A percentile compares a stretch with the other conserved stretches of the same genome.
Conservation (phyloP, 2,113 vertebrate genomes). For the Acrocephalus kingi region DNA sequence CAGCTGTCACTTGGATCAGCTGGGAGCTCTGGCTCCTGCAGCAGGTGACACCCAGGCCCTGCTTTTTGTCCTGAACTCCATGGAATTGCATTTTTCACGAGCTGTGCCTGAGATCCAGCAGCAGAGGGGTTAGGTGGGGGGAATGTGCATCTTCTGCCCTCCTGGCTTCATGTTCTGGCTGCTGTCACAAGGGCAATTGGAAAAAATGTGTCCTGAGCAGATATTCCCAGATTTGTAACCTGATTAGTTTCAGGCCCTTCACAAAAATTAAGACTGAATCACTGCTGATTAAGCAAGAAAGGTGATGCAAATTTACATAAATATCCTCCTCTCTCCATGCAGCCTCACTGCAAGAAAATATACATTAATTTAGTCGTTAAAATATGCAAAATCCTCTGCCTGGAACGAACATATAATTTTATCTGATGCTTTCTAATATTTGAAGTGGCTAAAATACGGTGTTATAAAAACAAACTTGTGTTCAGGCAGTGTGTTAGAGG, state of each 20-base stretch:
- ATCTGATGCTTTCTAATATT: background rate
- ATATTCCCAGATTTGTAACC: background rate
- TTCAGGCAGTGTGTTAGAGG: background rate
- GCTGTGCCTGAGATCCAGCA: background rate
- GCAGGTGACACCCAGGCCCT: background rate
- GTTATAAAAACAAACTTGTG: background rate
- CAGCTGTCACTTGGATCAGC: background rate
- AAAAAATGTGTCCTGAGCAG: background rate
- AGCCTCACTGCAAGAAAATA: background rate
- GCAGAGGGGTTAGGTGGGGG: background rate
- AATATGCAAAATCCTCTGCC: background rate
- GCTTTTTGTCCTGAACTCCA: background rate
- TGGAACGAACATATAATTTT: constrained; percentile 21
- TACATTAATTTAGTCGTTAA: constrained; percentile 6
- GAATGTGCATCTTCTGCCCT: background rate
- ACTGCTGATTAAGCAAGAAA: constrained; percentile 37
- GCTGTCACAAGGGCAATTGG: background rate
- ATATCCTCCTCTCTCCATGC: background rate
- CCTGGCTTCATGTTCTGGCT: background rate
- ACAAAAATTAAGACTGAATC: constrained; percentile 1
- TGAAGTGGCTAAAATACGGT: background rate
- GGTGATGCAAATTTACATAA: background rate
- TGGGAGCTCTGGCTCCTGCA: background rate
- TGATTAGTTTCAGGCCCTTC: background rate
- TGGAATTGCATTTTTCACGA: background rate